Evolutionary conservation across 53 echinoderm and acorn worm species (phyloP).

Genomic region (Patiria pectinifera): DNA sequence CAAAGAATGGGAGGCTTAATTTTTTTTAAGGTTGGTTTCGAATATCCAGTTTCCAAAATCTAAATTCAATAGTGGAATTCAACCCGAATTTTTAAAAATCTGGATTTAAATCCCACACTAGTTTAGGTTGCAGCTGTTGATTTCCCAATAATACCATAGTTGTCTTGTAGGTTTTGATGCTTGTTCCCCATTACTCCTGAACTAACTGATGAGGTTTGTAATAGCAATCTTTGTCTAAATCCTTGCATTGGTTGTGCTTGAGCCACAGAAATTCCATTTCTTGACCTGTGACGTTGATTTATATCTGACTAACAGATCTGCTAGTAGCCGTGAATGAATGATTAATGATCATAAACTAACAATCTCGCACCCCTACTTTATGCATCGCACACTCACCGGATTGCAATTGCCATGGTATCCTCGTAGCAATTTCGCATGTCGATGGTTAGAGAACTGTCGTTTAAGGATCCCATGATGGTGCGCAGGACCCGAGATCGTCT

Average conservation of each 20-base stretch:
- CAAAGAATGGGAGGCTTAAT: too few species aligned
- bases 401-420: constrained; percentile 37
- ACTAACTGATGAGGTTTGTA: neutral
- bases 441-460: constrained; percentile 49
- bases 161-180: neutral
- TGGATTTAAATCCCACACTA: neutral
- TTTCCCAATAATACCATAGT: neutral
- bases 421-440: constrained; percentile 56
- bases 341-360: neutral
- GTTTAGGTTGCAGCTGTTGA: neutral
- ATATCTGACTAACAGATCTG: neutral
- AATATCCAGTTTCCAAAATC: too few species aligned
- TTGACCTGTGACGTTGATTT: neutral
- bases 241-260: neutral
- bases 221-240: neutral
- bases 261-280: neutral
- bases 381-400: neutral
- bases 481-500: constrained; percentile 24
- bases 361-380: neutral
- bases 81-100: too few species aligned
- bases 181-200: neutral
- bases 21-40: too few species aligned
- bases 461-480: constrained; percentile 44
- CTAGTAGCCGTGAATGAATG: neutral
- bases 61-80: too few species aligned